Conservation (phyloP, 2,797 vertebrate genomes). For the Artibeus jamaicensis region DNA sequence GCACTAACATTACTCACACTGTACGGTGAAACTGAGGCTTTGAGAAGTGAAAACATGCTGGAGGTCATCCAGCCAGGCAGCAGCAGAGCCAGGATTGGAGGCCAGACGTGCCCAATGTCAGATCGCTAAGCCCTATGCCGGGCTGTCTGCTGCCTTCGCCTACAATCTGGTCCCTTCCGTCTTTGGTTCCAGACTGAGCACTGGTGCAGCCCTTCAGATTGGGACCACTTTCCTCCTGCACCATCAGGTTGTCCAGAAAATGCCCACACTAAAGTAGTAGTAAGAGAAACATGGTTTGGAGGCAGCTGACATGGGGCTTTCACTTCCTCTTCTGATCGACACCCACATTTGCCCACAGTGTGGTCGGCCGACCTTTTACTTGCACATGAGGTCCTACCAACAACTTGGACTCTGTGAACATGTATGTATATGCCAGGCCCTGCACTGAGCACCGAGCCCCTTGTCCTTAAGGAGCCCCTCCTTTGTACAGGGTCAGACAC, state of each 20-base stretch:
- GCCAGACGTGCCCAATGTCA: neutral
- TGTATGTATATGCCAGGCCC: neutral
- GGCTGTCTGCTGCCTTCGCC: neutral
- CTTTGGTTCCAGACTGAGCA: neutral
- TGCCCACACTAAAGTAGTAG: neutral
- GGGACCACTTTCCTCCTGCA: neutral
- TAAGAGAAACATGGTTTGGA: neutral
- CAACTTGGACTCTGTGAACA: neutral
- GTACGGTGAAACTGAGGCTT: neutral
- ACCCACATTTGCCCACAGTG: neutral
- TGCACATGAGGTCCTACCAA: neutral
- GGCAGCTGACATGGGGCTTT: neutral
- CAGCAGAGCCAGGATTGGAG: neutral
- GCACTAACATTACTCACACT: neutral
- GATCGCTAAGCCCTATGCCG: neutral
- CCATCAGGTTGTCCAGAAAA: neutral
- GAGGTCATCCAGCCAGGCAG: neutral
- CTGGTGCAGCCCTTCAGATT: neutral
- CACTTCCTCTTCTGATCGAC: neutral
- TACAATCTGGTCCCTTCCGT: neutral
- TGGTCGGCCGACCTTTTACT: neutral
- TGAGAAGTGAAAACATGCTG: neutral
- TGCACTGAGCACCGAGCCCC: neutral
- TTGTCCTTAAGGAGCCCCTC: neutral
- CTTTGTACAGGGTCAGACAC: neutral